Evolutionary conservation across 2,888 invertebrate species (phyloP).

Genomic region (Cheilosia vulpina): DNA sequence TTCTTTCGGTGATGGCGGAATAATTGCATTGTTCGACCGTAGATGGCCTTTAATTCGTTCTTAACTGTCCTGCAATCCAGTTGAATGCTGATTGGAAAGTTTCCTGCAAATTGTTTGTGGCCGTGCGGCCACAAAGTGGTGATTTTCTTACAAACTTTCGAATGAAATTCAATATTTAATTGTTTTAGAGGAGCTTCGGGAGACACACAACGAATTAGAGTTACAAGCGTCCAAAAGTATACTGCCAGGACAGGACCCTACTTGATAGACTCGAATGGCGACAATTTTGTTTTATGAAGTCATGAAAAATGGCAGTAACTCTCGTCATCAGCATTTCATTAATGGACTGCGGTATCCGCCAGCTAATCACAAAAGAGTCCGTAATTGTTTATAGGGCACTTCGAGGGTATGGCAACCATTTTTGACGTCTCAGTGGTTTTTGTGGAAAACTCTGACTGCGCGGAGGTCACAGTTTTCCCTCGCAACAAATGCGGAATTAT

Average conservation of each 20-base stretch:
- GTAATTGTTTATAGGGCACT: constrained; percentile 38
- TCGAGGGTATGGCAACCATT: neutral
- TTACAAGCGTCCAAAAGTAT: neutral
- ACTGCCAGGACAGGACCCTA: neutral
- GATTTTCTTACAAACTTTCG: constrained; percentile 7
- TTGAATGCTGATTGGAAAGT: constrained; percentile 48
- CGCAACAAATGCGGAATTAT: neutral
- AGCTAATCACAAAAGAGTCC: constrained; percentile 27
- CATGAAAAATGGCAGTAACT: constrained; percentile 22
- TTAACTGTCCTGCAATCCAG: constrained; percentile 6
- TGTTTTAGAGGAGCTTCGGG: constrained; percentile 6
- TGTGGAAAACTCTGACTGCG: neutral
- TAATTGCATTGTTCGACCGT: constrained; percentile 55
- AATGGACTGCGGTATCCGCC: constrained; percentile 1
- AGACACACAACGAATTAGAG: neutral
- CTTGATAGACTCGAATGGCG: neutral
- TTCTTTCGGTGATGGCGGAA: constrained; percentile 30
- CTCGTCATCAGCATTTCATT: constrained; percentile 26
- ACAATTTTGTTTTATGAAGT: constrained; percentile 7
- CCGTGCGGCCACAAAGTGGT: neutral
- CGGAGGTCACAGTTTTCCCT: constrained; percentile 10
- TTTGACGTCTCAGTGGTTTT: constrained; percentile 16
- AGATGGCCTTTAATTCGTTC: constrained; percentile 50
- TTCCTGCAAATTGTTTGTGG: constrained; percentile 13
- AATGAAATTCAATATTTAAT: constrained; percentile 25